These are phyloP conservation scores for Escarpia spicata DNA, from an alignment of 2,888 invertebrate species.

Conservation along the genomic window DNA sequence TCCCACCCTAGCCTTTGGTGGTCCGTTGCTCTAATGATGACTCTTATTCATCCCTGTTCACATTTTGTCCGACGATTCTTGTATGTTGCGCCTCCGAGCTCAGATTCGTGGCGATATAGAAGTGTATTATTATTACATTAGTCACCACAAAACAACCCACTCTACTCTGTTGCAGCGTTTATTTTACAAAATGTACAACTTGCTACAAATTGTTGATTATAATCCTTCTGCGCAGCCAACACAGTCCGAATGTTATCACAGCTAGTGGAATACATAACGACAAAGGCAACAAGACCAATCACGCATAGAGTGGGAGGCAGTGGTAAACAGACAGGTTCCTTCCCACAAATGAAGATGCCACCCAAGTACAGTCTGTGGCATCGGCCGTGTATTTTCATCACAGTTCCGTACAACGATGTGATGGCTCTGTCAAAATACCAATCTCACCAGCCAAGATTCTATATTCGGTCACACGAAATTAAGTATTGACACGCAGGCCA, in stretches of 20 bases:
- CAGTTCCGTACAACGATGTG: neutral
- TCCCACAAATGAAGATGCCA: neutral
- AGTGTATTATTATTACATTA: too few relatives aligned
- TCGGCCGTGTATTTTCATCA: neutral
- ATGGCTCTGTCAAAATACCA: neutral
- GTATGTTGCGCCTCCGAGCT: too few relatives aligned
- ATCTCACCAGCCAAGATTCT: neutral
- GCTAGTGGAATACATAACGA: neutral
- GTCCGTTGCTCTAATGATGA: too few relatives aligned
- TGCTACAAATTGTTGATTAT: neutral
- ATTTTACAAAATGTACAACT: conserved; percentile 16
- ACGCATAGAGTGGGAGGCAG: neutral
- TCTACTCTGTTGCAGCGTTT: neutral
- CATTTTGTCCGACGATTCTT: too few relatives aligned
- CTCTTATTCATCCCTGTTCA: too few relatives aligned
- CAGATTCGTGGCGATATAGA: too few relatives aligned
- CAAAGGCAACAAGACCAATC: neutral
- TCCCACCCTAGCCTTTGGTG: too few relatives aligned
- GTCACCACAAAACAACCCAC: neutral
- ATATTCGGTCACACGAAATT: neutral
- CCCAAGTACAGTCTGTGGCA: neutral
- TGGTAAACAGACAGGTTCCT: too few relatives aligned
- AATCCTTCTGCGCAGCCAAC: neutral
- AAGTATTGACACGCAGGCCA: neutral
- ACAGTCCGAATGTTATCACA: conserved; percentile 1